Percentiles rank a stretch among this genome's conserved stretches.
These are phyloP conservation scores for Gopherus flavomarginatus DNA, from an alignment of 2,113 vertebrate species.

Conservation along the genomic window DNA sequence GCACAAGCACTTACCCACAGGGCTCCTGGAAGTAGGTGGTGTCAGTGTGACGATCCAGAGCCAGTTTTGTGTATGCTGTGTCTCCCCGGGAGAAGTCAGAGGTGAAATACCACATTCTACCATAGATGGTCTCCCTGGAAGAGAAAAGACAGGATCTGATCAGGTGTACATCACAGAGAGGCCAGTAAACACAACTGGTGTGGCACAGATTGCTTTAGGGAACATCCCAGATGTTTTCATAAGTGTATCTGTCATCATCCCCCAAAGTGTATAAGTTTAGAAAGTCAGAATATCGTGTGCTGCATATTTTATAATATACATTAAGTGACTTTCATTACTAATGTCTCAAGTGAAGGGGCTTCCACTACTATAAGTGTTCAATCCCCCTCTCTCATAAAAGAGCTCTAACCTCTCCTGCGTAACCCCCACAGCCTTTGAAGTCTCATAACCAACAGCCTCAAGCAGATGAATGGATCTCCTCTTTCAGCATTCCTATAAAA, in stretches of 20 bases:
- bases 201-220: rapidly evolving
- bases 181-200: neutral
- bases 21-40: conserved; percentile 96
- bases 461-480: neutral
- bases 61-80: conserved; percentile 91
- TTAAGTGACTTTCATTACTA: neutral
- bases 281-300: neutral
- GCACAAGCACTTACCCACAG: conserved; percentile 83
- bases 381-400: neutral
- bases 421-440: neutral
- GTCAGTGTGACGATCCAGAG: conserved; percentile 92
- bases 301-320: neutral
- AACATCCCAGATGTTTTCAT: rapidly evolving
- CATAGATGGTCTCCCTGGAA: conserved; percentile 92
- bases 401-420: neutral
- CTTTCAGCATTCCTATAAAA: neutral
- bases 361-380: neutral
- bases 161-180: neutral
- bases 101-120: conserved; percentile 93
- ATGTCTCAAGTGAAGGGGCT: neutral
- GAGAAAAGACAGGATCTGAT: neutral
- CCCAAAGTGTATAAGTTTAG: neutral
- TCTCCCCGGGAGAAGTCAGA: conserved; percentile 93
- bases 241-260: neutral
- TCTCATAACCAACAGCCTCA: neutral